These are phyloP conservation scores for Aleiodes alternator DNA, from an alignment of 2,888 invertebrate genomes.

Conservation along the genomic window DNA sequence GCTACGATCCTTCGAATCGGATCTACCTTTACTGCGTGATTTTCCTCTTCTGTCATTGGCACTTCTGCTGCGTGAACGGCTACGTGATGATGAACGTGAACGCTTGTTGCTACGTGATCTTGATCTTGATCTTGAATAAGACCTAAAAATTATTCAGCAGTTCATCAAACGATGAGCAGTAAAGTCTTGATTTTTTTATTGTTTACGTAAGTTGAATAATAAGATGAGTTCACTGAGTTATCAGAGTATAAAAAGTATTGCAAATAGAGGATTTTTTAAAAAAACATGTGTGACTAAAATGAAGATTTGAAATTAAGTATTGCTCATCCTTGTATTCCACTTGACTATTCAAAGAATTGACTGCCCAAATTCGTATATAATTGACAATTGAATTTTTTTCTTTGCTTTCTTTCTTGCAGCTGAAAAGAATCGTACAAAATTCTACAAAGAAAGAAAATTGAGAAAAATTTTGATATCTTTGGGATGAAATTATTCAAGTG, in stretches of 20 bases:
- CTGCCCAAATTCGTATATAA: slow-evolving; percentile 20
- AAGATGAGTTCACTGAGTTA: slow-evolving; percentile 15
- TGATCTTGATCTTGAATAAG: slow-evolving; percentile 74
- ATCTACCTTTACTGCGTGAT: slow-evolving; percentile 68
- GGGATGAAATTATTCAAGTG: background rate
- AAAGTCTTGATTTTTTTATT: slow-evolving; percentile 19
- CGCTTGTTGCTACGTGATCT: slow-evolving; percentile 76
- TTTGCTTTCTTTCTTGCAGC: slow-evolving; percentile 3
- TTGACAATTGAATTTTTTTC: slow-evolving; percentile 8
- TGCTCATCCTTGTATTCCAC: slow-evolving; percentile 5
- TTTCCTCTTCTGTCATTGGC: slow-evolving; percentile 61
- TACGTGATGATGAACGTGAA: slow-evolving; percentile 81
- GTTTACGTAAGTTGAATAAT: slow-evolving; percentile 14
- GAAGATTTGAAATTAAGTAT: slow-evolving; percentile 23
- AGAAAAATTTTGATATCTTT: background rate
- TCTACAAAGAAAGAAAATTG: background rate
- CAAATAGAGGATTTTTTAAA: too few species aligned
- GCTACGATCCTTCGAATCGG: slow-evolving; percentile 68
- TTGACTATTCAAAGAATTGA: slow-evolving; percentile 12
- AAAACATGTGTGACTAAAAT: background rate
- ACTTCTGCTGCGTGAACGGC: slow-evolving; percentile 78
- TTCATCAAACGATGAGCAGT: slow-evolving; percentile 18
- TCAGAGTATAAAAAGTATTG: slow-evolving; percentile 2
- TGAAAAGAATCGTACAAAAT: background rate
- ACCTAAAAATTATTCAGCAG: slow-evolving; percentile 60